Base-by-base conservation (phyloP, 2,113 vertebrate species). In the Tragelaphus buxtoni region DNA sequence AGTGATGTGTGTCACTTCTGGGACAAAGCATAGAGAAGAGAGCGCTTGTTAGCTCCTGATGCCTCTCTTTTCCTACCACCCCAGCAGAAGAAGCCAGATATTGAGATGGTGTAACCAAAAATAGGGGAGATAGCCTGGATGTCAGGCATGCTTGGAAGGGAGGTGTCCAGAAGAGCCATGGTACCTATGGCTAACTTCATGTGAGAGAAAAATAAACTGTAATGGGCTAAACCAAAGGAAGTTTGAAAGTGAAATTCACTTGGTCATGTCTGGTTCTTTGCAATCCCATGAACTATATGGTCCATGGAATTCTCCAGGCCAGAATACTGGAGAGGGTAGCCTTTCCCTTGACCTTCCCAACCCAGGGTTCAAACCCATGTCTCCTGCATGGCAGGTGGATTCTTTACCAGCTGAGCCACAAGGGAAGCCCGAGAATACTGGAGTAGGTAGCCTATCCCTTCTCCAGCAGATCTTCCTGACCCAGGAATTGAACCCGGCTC, bases 1-100 rank as follows among this genome's bases (percentile, higher is more conserved):
- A 92, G 55, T 69, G 94, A 92, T 47, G 42, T 14, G 11, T 80
- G 91, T 94, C 91, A 82, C 77, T 96, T 92, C 81, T 95, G 91
- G 85, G 69, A 88, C 91, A 77, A 86, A 95, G 90, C 56, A 65
- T 4, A 35, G 35, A 58, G 45, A 80, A 95, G 92, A 63, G 53
- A 95, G 24, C 22, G 13, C 42, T 28, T 56, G 42, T 53, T 76
- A 22, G 32, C 63, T 83, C 47, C 83, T 22, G 9, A 69, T 82
- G 80, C 11, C 17, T 91, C 17, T 95, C n/a, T 89, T 77, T 88
- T 69, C 65, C 84, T 39, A 32, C 35, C 35, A n/a, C 80, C 7
- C 6, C 77, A 65, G 81, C 51, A 45, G 47, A 5, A 28, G 45
- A 83, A n/a, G 84, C 10, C 82, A 74, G 49, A 63, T 8, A 1